Evolutionary conservation across 2,113 vertebrate species (phyloP).

Genomic region (Centropus bengalensis): DNA sequence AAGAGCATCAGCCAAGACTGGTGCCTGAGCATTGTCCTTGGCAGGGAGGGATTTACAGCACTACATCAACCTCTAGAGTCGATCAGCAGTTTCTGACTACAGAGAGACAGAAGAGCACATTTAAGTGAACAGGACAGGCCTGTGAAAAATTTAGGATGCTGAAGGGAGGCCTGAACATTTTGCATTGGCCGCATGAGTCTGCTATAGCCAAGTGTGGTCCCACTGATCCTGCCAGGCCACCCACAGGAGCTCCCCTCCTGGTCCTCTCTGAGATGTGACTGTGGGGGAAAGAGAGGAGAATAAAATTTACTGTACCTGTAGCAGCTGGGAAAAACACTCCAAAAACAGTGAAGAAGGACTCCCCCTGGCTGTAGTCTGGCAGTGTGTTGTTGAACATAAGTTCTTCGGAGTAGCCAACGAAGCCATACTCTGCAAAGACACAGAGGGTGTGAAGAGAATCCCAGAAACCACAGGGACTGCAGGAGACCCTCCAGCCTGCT

Average conservation of each 20-base stretch:
- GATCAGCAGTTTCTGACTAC: not conserved
- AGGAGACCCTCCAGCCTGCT: not conserved
- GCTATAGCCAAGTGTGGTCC: accelerated
- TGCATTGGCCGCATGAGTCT: not conserved
- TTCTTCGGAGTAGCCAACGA: constrained; percentile 86
- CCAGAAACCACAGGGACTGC: not conserved
- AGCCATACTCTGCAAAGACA: constrained; percentile 85
- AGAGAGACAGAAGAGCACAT: not conserved
- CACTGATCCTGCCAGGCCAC: accelerated
- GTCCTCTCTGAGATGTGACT: not conserved
- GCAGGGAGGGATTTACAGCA: not conserved
- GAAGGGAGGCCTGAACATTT: not conserved
- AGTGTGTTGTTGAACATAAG: constrained; percentile 85
- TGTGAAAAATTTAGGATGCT: not conserved
- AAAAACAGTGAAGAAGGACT: constrained; percentile 96
- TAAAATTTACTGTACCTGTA: constrained; percentile 82
- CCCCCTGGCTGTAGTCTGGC: constrained; percentile 89
- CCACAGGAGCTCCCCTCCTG: not conserved
- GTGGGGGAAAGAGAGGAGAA: not conserved
- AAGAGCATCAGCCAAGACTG: not conserved
- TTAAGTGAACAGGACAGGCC: not conserved
- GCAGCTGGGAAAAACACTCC: constrained; percentile 97
- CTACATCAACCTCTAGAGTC: not conserved
- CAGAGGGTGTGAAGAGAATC: not conserved
- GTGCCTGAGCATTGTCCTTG: not conserved